Percentiles rank a stretch among this genome's conserved stretches.
These are phyloP conservation scores for Onthophagus sagittarius DNA, from an alignment of 2,888 invertebrate genomes.

Conservation along the genomic window DNA sequence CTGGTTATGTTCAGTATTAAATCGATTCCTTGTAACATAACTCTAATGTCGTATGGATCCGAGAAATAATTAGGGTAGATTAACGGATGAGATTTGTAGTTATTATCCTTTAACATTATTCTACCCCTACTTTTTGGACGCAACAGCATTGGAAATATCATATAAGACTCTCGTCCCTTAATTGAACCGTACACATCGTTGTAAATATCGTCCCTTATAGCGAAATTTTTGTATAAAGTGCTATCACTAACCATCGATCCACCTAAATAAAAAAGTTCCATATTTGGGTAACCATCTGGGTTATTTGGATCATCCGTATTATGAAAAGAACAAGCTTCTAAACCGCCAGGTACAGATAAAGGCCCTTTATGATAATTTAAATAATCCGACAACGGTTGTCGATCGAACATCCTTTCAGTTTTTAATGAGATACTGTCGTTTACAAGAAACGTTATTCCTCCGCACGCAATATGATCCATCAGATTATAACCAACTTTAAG, in stretches of 20 bases:
- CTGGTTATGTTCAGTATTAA: constrained; percentile 56
- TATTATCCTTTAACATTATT: constrained; percentile 52
- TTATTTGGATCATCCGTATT: constrained; percentile 58
- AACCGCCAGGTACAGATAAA: constrained; percentile 58
- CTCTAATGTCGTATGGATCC: constrained; percentile 58
- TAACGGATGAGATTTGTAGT: constrained; percentile 56
- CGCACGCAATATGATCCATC: constrained; percentile 58
- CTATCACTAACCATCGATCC: constrained; percentile 61
- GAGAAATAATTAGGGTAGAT: constrained; percentile 62
- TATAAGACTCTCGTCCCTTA: constrained; percentile 46
- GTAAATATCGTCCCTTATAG: constrained; percentile 45
- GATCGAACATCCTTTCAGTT: constrained; percentile 37
- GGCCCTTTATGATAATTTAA: constrained; percentile 49
- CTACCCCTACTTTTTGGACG: constrained; percentile 56
- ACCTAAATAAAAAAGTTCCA: constrained; percentile 61
- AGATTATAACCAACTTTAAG: constrained; percentile 53
- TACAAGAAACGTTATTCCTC: constrained; percentile 64
- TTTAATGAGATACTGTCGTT: constrained; percentile 50
- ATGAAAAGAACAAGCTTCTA: constrained; percentile 64
- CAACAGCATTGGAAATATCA: constrained; percentile 54
- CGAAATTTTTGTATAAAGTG: constrained; percentile 47
- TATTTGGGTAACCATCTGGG: constrained; percentile 60
- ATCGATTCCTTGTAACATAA: constrained; percentile 62
- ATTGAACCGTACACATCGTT: constrained; percentile 43
- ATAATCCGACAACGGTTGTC: constrained; percentile 37